Evolutionary conservation across 2,888 invertebrate genomes (phyloP).

Genomic region (Synanthedon vespiformis): DNA sequence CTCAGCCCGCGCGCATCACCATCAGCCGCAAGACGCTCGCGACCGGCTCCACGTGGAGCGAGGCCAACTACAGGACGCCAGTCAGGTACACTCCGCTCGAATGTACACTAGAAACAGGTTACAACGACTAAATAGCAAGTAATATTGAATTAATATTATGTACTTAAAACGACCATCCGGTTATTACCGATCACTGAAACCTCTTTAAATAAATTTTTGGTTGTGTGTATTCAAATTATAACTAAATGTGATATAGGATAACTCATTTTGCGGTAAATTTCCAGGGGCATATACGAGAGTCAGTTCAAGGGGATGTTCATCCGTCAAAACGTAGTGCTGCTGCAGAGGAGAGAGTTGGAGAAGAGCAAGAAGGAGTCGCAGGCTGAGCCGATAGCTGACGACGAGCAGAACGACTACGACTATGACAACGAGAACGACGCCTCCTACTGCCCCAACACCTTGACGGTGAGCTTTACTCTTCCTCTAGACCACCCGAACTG

Average conservation of each 20-base stretch:
- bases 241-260: too few relatives aligned
- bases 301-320: constrained; percentile 58
- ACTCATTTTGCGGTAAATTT: constrained; percentile 1
- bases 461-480: constrained; percentile 28
- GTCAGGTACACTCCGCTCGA: constrained; percentile 33
- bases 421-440: constrained; percentile 65
- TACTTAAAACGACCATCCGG: too few relatives aligned
- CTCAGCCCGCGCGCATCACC: constrained; percentile 57
- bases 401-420: constrained; percentile 48
- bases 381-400: constrained; percentile 33
- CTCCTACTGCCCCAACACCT: constrained; percentile 50
- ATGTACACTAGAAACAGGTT: too few relatives aligned
- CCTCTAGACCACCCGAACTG: too few relatives aligned
- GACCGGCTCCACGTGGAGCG: constrained; percentile 62
- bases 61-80: constrained; percentile 58
- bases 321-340: constrained; percentile 38
- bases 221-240: too few relatives aligned
- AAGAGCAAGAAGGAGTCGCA: constrained; percentile 12
- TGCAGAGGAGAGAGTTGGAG: constrained; percentile 30
- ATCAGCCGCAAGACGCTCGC: constrained; percentile 61
- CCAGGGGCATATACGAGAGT: constrained; percentile 55
- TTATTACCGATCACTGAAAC: too few relatives aligned
- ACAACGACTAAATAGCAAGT: background rate
- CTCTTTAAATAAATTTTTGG: too few relatives aligned
- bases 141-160: too few relatives aligned